phyloP scores from a whole-genome alignment of 2,113 vertebrate species.

The Cromileptes altivelis region DNA sequence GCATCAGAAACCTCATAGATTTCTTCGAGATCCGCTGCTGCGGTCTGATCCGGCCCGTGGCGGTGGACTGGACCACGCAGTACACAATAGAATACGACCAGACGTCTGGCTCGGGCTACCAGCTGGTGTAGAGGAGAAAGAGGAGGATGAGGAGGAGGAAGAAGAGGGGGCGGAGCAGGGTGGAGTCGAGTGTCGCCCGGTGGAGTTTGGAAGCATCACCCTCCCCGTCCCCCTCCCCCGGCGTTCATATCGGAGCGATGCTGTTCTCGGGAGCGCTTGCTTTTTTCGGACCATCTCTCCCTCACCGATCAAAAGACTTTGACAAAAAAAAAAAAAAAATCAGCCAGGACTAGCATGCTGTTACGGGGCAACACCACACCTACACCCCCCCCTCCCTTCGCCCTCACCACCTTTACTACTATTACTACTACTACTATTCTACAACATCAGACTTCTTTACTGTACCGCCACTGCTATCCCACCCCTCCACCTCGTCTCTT shows the following conservation, averaged over 20 bases:
- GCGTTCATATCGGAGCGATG: conserved; percentile 79
- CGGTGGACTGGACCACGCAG: conserved; percentile 98
- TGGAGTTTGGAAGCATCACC: conserved; percentile 41
- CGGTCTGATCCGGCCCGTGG: conserved; percentile 95
- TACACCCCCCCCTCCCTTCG: background rate
- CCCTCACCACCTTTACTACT: conserved; percentile 48
- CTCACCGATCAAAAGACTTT: conserved; percentile 81
- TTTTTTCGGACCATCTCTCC: conserved; percentile 86
- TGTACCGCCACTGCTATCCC: conserved; percentile 53
- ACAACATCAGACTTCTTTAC: conserved; percentile 37
- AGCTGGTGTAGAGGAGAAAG: conserved; percentile 91
- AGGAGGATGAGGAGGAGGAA: background rate
- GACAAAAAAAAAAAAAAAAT: conserved; percentile 52
- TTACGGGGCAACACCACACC: conserved; percentile 83
- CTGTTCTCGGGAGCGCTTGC: conserved; percentile 85
- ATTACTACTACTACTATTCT: conserved; percentile 53
- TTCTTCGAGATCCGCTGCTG: conserved; percentile 99
- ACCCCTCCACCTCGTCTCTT: conserved; percentile 64
- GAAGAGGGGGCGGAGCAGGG: background rate
- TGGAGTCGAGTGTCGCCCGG: background rate
- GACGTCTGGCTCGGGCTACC: conserved; percentile 97
- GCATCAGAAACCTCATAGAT: conserved; percentile 97
- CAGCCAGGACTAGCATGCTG: conserved; percentile 92
- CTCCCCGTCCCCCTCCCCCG: background rate
- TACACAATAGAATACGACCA: conserved; percentile 99